Evolutionary conservation across 2,888 invertebrate species (phyloP), one percentile per base, ranked within the genome.

Genomic region (Thymelicus sylvestris): DNA sequence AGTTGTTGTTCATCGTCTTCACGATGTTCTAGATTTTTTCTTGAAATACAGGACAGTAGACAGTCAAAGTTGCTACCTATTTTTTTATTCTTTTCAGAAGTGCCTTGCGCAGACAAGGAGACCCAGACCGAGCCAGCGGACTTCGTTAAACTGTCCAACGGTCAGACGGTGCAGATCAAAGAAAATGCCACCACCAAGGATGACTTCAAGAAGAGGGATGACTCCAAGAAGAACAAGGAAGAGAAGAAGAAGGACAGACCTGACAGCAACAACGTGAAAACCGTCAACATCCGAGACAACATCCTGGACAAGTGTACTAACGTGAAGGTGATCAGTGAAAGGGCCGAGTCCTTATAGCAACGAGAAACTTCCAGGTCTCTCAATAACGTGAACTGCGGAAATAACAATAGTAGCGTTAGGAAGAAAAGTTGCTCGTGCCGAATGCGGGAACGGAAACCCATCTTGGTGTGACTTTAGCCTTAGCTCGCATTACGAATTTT

Each of bases 391-490:
- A 82, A 80, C 74, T 79, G 76, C 52, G 83, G 78, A 67, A 86
- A 83, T 68, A 87, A 84, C 78, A 87, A 84, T 72, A 83, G 84
- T 65, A 74, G 74, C 73, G 82, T 83, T 78, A 81, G 85, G 75
- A 89, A 89, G 76, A 91, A 92, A 77, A 90, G 89, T 78, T 93
- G 93, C 77, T 93, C 93, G 41, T 93, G 93, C 80, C 92, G 86
- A 80, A 77, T 88, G 66, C 88, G 87, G 67, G 90, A 87, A 75
- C 77, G 93, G n/a, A 88, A 86, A 78, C 93, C 93, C 0, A 86
- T 93, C 38, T 77, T 93, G 71, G 93, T 92, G 38, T 92, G 66
- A 71, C 66, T 55, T 62, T 19, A 31, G n/a, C n/a, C n/a, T n/a
- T n/a, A n/a, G n/a, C n/a, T n/a, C n/a, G n/a, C n/a, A n/a, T n/a